Base-by-base conservation (phyloP, 2,888 invertebrate species). In the Microctonus hyperodae region DNA sequence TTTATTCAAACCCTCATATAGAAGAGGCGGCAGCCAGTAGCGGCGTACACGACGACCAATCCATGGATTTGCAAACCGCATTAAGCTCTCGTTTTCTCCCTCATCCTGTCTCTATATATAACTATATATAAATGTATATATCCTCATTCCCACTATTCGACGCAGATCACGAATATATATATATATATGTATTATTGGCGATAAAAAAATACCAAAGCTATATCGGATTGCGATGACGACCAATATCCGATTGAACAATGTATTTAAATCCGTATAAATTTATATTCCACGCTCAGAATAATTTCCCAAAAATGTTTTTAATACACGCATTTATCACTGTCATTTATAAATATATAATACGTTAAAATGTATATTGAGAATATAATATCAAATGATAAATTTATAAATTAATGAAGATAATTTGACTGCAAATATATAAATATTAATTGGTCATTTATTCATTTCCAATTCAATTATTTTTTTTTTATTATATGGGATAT, bases 11-110 rank as follows among this genome's bases (percentile, higher is more conserved):
- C 71, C 67, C 73, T 70, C 72, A 69, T 71, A 72, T 4, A 44
- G 44, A n/a, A 13, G 44, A 16, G 44, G 16, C 16, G 44, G 44
- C 44, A 44, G 7, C 44, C 7, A 44, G 16, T 16, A 44, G 44
- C 16, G 16, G 44, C 16, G 71, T 72, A 70, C 56, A 68, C 44
- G 67, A 64, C 74, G 72, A 69, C 68, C 76, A 75, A 76, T 76
- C 76, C 74, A 75, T 73, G 75, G 74, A 77, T 79, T 78, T 75
- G 75, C 76, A 78, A 78, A 76, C 78, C 74, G 72, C 72, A 79
- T 78, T 77, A 75, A 77, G 74, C 72, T 69, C 65, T 50, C 44
- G 31, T 33, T 56, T 25, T 31, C 20, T 53, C 28, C 53, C 35
- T 44, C 55, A 16, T n/a, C 16, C 44, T 53, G 28, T 16, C 28